Evolutionary conservation across 2,888 invertebrate species (phyloP), one percentile per base, ranked within the genome.

Genomic region (Nemotelus pantherinus): DNA sequence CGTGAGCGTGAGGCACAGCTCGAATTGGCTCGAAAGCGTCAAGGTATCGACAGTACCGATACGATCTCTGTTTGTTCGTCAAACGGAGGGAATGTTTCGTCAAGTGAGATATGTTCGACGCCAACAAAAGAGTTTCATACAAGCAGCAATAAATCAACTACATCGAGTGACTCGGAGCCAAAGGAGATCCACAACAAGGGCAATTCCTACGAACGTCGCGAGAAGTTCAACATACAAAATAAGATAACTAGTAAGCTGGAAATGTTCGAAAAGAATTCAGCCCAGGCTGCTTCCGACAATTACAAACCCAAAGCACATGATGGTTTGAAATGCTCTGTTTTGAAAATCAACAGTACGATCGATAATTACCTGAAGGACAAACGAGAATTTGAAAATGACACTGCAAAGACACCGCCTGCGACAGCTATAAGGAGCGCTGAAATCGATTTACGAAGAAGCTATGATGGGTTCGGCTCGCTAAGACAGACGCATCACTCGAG

Each of bases 1-100:
- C 89, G 95, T 82, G 95, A 94, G 86, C 89, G 93, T 78, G 92
- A 93, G 86, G 91, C 92, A 3, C 90, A 91, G 82, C 85, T 91
- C 82, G 91, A 92, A 84, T 88, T 90, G 70, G 89, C 90, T 47
- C 85, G 86, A 64, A 87, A 87, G 82, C 85, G 87, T 50, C 83
- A 83, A 80, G 82, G 80, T 68, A 83, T 81, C 81, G 87, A 86
- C 79, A 83, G 84, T 80, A 83, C 83, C 82, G 86, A 87, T 86
- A 86, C 86, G 83, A 84, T 86, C 84, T 87, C 86, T 82, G 85
- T 87, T 87, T 87, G 87, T 85, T 87, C 87, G 84, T 87, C 87
- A 85, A 87, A 87, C 85, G 86, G 87, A 82, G 86, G 85, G 80
- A 84, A 83, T 82, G 84, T 85, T 82, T 82, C 84, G 81, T 79